These are phyloP conservation scores for Glossosoma conforme DNA, from an alignment of 1,140 invertebrate genomes.

Conservation along the genomic window DNA sequence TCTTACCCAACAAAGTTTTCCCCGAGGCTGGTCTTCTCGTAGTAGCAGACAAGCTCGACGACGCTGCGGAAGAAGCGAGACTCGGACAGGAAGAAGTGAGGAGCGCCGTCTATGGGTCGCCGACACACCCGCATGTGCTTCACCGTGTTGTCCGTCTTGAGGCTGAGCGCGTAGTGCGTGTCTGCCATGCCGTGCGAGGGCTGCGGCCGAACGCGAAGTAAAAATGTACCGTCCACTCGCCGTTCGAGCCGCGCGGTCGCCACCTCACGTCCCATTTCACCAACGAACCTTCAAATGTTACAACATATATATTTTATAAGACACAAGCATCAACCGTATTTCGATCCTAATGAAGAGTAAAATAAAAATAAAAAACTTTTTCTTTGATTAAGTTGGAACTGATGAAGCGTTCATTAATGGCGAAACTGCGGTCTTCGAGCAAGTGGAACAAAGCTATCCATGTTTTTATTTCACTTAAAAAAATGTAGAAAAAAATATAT, in stretches of 20 bases:
- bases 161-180: conserved; percentile 79
- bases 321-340: background rate
- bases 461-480: no score
- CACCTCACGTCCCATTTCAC: conserved; percentile 79
- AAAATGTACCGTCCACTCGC: conserved; percentile 81
- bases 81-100: conserved; percentile 78
- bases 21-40: conserved; percentile 79
- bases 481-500: no score
- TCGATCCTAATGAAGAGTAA: background rate
- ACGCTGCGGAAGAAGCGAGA: conserved; percentile 86
- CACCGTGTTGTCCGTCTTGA: conserved; percentile 78
- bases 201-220: conserved; percentile 75
- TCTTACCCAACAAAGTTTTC: conserved; percentile 87
- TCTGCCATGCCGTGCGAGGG: conserved; percentile 52
- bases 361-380: background rate
- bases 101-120: conserved; percentile 46
- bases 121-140: conserved; percentile 87
- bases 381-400: no score
- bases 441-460: no score
- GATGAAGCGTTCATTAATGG: no score
- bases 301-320: background rate
- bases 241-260: conserved; percentile 73
- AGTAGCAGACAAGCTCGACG: conserved; percentile 84
- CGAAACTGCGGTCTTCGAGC: no score
- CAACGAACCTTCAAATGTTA: conserved; percentile 62